Conservation (phyloP, 2,888 invertebrate species). For the Volucella bombylans region DNA sequence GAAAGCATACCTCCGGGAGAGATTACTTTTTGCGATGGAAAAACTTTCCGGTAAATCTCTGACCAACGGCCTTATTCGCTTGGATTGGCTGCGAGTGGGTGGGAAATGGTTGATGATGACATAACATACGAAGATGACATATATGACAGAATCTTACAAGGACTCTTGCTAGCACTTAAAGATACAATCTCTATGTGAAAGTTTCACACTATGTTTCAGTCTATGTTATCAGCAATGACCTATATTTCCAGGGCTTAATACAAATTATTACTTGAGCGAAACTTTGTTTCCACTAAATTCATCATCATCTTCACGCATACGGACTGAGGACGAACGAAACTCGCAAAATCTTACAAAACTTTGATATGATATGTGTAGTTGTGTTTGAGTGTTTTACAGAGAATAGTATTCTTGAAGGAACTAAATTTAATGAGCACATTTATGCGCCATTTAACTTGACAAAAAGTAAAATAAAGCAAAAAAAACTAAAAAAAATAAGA, state of each 20-base stretch:
- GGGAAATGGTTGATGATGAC: too few relatives aligned
- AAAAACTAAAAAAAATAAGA: neutral
- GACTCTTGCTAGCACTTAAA: neutral
- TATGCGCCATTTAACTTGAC: constrained; percentile 62
- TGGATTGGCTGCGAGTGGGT: too few relatives aligned
- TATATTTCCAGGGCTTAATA: neutral
- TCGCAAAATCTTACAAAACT: constrained; percentile 4
- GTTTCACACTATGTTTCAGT: neutral
- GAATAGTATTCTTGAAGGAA: constrained; percentile 33
- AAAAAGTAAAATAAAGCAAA: constrained; percentile 27
- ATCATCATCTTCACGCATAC: constrained; percentile 19
- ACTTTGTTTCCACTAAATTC: constrained; percentile 35
- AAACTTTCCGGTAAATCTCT: too few relatives aligned
- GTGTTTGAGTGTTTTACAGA: neutral
- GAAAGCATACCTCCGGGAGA: too few relatives aligned
- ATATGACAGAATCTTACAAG: neutral
- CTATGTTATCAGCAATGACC: constrained; percentile 39
- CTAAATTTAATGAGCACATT: constrained; percentile 65
- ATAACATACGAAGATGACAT: neutral
- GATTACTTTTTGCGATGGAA: too few relatives aligned
- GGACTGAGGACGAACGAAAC: constrained; percentile 17
- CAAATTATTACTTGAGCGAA: constrained; percentile 29
- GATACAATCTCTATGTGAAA: constrained; percentile 5
- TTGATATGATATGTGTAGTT: neutral
- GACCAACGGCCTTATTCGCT: too few relatives aligned